Conservation (phyloP, 2,888 invertebrate species). For the Morpho achilles region DNA sequence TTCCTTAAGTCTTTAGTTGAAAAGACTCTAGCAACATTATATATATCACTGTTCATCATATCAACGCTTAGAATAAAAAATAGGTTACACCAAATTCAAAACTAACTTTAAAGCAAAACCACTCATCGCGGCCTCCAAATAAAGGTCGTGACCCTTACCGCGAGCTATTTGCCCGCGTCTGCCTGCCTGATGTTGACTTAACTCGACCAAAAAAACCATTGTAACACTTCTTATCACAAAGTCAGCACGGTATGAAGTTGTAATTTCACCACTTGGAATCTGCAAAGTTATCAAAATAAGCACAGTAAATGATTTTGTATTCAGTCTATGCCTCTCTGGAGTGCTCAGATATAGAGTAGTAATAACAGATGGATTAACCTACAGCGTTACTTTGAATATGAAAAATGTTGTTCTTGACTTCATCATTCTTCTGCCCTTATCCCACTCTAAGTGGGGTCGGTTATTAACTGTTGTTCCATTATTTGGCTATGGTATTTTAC, state of each 20-base stretch:
- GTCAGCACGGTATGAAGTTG: conserved; percentile 51
- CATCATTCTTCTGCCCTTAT: too few species aligned
- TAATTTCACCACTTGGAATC: conserved; percentile 57
- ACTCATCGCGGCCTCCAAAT: conserved; percentile 46
- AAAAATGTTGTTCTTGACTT: too few species aligned
- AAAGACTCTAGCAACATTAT: too few species aligned
- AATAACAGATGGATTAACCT: conserved; percentile 18
- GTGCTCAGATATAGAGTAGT: conserved; percentile 9
- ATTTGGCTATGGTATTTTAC: too few species aligned
- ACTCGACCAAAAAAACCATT: conserved; percentile 69
- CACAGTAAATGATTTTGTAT: conserved; percentile 19
- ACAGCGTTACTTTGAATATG: conserved; percentile 1
- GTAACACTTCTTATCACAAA: conserved; percentile 64
- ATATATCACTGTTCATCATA: not conserved
- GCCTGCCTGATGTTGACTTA: conserved; percentile 47
- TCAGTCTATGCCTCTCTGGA: conserved; percentile 17
- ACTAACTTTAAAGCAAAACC: conserved; percentile 29
- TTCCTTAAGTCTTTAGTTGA: too few species aligned
- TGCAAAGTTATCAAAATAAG: conserved; percentile 43
- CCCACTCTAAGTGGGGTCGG: too few species aligned
- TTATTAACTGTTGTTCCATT: too few species aligned
- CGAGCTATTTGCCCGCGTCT: conserved; percentile 63
- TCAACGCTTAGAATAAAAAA: conserved; percentile 17
- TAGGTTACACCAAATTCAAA: conserved; percentile 28
- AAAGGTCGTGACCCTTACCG: conserved; percentile 68